Conservation (phyloP, 2,797 vertebrate genomes). For the Pantherophis vulpinus region DNA sequence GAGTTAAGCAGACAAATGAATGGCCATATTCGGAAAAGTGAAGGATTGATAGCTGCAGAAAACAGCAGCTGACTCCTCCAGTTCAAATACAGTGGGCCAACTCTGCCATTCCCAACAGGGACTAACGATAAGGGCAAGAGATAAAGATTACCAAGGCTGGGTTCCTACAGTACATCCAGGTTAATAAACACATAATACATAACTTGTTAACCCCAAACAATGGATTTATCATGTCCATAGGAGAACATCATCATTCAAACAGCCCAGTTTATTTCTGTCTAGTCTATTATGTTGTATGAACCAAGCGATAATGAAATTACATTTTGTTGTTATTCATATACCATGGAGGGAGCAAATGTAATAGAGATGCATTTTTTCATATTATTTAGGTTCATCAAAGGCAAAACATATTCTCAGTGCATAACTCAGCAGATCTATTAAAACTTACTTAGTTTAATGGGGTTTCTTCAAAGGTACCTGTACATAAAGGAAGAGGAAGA, state of each 20-base stretch:
- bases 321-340: background rate
- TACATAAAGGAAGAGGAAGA: background rate
- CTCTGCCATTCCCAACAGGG: background rate
- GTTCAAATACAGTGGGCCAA: too few species aligned
- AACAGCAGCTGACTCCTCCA: background rate
- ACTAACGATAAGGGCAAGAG: background rate
- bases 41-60: background rate
- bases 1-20: background rate
- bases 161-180: background rate
- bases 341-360: background rate
- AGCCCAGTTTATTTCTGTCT: background rate
- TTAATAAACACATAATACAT: background rate
- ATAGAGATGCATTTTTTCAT: background rate
- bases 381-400: background rate
- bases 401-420: background rate
- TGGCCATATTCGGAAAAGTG: background rate
- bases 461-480: background rate
- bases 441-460: background rate
- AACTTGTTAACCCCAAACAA: background rate
- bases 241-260: background rate
- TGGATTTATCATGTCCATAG: background rate
- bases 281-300: background rate
- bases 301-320: background rate
- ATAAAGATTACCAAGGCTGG: background rate
- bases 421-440: background rate